Evolutionary conservation across 2,797 vertebrate genomes (phyloP).

Genomic region (Enteromius fasciolatus): DNA sequence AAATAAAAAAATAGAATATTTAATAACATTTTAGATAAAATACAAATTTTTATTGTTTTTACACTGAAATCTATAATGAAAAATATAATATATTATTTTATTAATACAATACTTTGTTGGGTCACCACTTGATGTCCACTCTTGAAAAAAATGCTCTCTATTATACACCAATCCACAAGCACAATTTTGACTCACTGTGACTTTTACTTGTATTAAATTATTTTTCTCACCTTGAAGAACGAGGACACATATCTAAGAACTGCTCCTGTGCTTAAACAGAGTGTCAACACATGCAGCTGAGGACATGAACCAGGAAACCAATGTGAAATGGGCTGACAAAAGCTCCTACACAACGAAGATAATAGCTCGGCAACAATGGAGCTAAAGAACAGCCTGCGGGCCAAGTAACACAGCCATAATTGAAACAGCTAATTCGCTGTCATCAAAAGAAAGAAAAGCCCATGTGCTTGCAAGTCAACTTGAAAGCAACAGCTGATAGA

Average conservation of each 20-base stretch:
- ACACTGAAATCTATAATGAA: background rate
- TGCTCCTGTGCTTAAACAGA: slow-evolving; percentile 8
- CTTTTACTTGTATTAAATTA: no score
- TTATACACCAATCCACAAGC: slow-evolving; percentile 59
- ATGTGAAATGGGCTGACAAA: slow-evolving; percentile 44
- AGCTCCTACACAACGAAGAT: slow-evolving; percentile 39
- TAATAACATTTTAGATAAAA: background rate
- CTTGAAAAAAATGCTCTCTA: slow-evolving; percentile 40
- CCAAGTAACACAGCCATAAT: slow-evolving; percentile 45
- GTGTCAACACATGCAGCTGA: slow-evolving; percentile 36
- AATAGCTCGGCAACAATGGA: slow-evolving; percentile 49
- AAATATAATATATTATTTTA: background rate
- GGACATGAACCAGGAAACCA: slow-evolving; percentile 47
- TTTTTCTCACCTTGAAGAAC: background rate
- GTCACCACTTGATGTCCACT: background rate
- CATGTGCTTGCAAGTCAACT: slow-evolving; percentile 41
- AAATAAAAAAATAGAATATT: background rate
- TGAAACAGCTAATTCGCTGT: slow-evolving; percentile 44
- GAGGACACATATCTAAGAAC: background rate
- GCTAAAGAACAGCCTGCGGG: slow-evolving; percentile 49
- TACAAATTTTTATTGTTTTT: background rate
- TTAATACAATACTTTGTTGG: background rate
- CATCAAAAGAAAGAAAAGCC: slow-evolving; percentile 50
- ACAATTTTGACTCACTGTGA: slow-evolving; percentile 47
- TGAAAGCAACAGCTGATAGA: slow-evolving; percentile 40